Conservation (phyloP, 2,113 vertebrate genomes). For the Camelus dromedarius region DNA sequence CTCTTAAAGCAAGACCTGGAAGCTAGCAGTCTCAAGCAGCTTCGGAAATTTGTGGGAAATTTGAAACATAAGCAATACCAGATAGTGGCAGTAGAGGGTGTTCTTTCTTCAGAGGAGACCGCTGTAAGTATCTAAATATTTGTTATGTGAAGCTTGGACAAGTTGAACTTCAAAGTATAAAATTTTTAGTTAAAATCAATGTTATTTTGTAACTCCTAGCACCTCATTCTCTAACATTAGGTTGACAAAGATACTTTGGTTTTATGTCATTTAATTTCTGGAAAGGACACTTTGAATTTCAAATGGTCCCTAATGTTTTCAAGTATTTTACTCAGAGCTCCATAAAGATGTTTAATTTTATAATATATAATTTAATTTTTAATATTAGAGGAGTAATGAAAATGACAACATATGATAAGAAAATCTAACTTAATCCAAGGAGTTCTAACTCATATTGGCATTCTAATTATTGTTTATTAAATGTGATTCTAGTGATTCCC, state of each 20-base stretch:
- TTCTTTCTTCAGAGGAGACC: slow-evolving; percentile 93
- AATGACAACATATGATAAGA: neutral
- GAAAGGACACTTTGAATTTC: slow-evolving; percentile 27
- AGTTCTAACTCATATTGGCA: neutral
- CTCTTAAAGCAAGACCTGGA: slow-evolving; percentile 86
- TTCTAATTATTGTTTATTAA: slow-evolving; percentile 22
- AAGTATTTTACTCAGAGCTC: slow-evolving; percentile 7
- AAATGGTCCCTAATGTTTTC: neutral
- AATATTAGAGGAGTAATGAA: neutral
- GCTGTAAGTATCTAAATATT: slow-evolving; percentile 86
- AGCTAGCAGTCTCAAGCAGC: slow-evolving; percentile 82
- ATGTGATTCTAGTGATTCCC: neutral
- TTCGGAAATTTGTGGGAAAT: slow-evolving; percentile 89
- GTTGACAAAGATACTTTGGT: slow-evolving; percentile 32
- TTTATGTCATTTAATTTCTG: slow-evolving; percentile 48
- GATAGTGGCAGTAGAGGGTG: slow-evolving; percentile 91
- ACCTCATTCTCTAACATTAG: neutral
- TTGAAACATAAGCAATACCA: slow-evolving; percentile 97
- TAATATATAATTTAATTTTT: slow-evolving; percentile 9
- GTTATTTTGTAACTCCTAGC: neutral
- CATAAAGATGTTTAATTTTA: slow-evolving; percentile 41
- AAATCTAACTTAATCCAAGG: neutral
- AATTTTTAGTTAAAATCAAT: slow-evolving; percentile 36
- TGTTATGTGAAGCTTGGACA: neutral
- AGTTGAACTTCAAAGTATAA: neutral